Evolutionary conservation across 2,888 invertebrate genomes (phyloP).

Genomic region (Caenorhabditis doughertyi): DNA sequence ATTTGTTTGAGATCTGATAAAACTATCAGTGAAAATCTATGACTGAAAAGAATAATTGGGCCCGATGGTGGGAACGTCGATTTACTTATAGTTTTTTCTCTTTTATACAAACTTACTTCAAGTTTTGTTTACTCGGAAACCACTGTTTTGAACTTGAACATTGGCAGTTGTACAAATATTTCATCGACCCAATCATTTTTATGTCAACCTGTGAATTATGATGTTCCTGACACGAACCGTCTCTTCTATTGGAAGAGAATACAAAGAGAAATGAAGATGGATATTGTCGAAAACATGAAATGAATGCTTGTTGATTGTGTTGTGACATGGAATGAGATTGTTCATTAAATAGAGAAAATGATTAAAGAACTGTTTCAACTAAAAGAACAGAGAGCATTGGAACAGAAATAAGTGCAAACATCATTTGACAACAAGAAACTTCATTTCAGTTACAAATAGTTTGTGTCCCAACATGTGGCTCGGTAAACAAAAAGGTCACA

Average conservation of each 20-base stretch:
- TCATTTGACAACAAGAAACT: conserved; percentile 15
- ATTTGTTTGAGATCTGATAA: not conserved
- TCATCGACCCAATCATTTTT: conserved; percentile 10
- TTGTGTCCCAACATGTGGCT: conserved; percentile 42
- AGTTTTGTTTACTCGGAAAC: conserved; percentile 24
- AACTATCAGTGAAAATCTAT: not conserved
- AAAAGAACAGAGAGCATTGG: conserved; percentile 48
- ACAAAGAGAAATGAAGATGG: not conserved
- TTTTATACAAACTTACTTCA: conserved; percentile 30
- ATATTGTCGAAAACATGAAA: conserved; percentile 53
- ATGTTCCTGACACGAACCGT: conserved; percentile 54
- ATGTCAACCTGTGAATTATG: conserved; percentile 35
- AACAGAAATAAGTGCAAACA: conserved; percentile 49
- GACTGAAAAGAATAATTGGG: not conserved
- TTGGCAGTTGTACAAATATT: conserved; percentile 38
- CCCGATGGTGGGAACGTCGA: not conserved
- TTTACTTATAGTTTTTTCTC: not conserved
- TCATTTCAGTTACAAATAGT: conserved; percentile 49
- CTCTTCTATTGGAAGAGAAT: conserved; percentile 15
- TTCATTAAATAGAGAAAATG: not conserved
- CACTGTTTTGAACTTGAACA: conserved; percentile 39
- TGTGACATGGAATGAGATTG: conserved; percentile 36
- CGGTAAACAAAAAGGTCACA: conserved; percentile 53
- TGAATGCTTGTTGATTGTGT: conserved; percentile 35
- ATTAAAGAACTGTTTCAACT: not conserved